These are phyloP conservation scores for Ochotona curzoniae DNA, from an alignment of 2,113 vertebrate species.

Conservation along the genomic window DNA sequence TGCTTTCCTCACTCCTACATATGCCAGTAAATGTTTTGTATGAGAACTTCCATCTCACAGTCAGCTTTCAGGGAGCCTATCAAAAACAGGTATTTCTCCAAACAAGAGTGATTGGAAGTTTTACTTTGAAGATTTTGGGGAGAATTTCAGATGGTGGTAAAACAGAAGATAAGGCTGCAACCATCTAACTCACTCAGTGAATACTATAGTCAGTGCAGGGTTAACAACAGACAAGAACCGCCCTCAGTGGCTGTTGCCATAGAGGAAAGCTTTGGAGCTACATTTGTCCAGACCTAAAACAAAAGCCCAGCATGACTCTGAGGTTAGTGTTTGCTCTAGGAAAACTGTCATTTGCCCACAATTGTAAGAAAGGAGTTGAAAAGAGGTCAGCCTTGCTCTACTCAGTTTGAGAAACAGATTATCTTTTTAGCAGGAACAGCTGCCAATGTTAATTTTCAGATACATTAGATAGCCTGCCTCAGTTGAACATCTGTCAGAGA, in stretches of 20 bases:
- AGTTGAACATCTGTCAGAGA: slow-evolving; percentile 78
- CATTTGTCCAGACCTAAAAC: slow-evolving; percentile 58
- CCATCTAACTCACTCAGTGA: slow-evolving; percentile 23
- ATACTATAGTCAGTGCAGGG: slow-evolving; percentile 39
- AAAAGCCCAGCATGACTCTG: background rate
- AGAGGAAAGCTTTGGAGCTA: slow-evolving; percentile 20
- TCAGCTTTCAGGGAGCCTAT: background rate
- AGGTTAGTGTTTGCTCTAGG: slow-evolving; percentile 57
- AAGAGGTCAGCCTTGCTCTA: slow-evolving; percentile 66
- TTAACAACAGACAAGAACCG: slow-evolving; percentile 49
- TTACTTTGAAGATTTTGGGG: slow-evolving; percentile 36
- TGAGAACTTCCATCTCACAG: slow-evolving; percentile 6
- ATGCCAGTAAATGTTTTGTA: background rate
- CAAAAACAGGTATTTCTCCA: background rate
- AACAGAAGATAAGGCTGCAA: slow-evolving; percentile 29
- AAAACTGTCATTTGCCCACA: slow-evolving; percentile 71
- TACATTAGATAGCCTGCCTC: slow-evolving; percentile 75
- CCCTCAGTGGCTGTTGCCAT: slow-evolving; percentile 40
- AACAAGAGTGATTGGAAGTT: slow-evolving; percentile 17
- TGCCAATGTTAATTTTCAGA: slow-evolving; percentile 77
- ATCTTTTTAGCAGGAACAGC: slow-evolving; percentile 74
- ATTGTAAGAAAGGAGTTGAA: slow-evolving; percentile 65
- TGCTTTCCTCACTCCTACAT: background rate
- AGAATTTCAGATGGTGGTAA: slow-evolving; percentile 41
- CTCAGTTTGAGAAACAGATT: slow-evolving; percentile 74